Percentiles rank a stretch among this genome's conserved stretches.
phyloP scores from a whole-genome alignment of 2,113 vertebrate genomes.

The Columbina picui region DNA sequence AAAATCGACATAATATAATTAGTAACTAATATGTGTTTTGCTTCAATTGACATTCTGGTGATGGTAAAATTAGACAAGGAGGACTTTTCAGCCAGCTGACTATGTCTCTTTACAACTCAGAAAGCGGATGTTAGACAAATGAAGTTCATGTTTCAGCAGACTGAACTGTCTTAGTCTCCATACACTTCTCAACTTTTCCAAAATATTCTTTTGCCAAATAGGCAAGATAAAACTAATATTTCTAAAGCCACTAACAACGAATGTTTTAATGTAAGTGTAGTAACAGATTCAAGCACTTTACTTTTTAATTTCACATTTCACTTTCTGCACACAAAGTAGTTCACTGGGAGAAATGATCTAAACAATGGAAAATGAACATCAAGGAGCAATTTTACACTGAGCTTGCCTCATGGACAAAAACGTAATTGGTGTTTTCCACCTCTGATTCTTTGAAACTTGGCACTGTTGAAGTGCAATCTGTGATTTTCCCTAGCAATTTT shows the following conservation, averaged over 20 bases:
- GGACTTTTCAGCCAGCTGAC: background rate
- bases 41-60: background rate
- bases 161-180: background rate
- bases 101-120: background rate
- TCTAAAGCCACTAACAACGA: background rate
- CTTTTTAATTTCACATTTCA: background rate
- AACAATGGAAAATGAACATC: background rate
- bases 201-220: background rate
- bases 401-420: background rate
- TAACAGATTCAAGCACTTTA: background rate
- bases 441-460: conserved; percentile 14
- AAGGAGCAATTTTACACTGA: background rate
- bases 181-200: background rate
- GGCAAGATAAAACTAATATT: background rate
- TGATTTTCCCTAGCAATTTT: background rate
- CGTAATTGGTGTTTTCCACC: background rate
- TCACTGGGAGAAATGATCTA: background rate
- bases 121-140: background rate
- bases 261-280: background rate
- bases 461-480: background rate
- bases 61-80: background rate
- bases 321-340: background rate
- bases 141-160: background rate
- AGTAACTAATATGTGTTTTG: background rate
- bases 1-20: background rate